phyloP scores from a whole-genome alignment of 2,113 vertebrate genomes.

The Poicephalus gulielmi region DNA sequence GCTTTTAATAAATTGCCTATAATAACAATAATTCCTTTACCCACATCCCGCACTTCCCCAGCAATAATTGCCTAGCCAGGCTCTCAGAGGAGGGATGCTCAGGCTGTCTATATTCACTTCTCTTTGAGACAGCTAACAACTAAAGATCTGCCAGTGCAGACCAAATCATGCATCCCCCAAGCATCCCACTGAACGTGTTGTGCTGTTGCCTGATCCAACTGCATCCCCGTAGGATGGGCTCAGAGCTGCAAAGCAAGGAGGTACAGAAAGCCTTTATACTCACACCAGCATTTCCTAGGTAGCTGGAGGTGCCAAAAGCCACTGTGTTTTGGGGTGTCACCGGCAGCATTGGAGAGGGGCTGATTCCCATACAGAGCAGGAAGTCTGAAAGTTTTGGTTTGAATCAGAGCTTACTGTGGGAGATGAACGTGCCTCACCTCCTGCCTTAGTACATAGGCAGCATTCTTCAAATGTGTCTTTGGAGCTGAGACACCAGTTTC shows the following conservation, averaged over 20 bases:
- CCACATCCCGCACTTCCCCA: accelerated
- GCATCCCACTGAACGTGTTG: background rate
- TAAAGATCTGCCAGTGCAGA: background rate
- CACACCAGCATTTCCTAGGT: background rate
- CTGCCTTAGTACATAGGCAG: background rate
- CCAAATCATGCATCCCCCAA: background rate
- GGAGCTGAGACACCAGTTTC: background rate
- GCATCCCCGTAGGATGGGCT: background rate
- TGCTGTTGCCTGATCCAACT: background rate
- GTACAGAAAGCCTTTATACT: background rate
- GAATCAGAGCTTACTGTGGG: background rate
- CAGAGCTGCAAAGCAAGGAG: background rate
- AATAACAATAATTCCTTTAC: background rate
- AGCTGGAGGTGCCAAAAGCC: background rate
- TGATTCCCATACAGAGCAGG: background rate
- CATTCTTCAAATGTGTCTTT: background rate
- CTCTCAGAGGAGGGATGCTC: background rate
- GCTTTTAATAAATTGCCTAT: constrained; percentile 36
- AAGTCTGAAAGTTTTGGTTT: background rate
- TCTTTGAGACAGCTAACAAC: background rate
- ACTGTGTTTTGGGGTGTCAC: background rate
- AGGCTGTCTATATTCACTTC: background rate
- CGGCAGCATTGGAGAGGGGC: background rate
- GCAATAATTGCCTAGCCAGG: background rate
- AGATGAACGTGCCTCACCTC: background rate